Conservation (phyloP, 2,888 invertebrate species). For the Actias luna region DNA sequence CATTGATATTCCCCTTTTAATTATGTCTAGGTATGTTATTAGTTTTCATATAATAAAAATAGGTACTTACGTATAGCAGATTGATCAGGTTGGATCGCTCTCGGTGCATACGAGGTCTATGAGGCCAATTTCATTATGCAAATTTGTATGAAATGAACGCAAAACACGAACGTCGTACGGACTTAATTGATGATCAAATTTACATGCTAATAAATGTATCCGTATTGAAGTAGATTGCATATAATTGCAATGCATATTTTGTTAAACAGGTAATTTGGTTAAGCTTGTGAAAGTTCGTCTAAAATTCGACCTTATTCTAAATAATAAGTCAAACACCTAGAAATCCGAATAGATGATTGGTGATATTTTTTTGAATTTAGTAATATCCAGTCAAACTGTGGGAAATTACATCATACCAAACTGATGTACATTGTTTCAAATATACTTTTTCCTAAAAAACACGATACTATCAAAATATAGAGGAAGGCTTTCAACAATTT, state of each 20-base stretch:
- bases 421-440: neutral
- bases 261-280: constrained; percentile 8
- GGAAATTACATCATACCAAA: too few species aligned
- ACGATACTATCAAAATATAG: too few species aligned
- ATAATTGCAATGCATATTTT: constrained; percentile 47
- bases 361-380: too few species aligned
- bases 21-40: neutral
- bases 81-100: constrained; percentile 12
- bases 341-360: too few species aligned
- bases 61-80: neutral
- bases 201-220: constrained; percentile 65
- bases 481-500: too few species aligned
- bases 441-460: too few species aligned
- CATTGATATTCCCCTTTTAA: neutral
- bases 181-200: constrained; percentile 69
- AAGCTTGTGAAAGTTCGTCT: neutral
- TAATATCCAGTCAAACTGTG: too few species aligned
- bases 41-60: neutral
- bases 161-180: constrained; percentile 34
- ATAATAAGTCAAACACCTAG: neutral
- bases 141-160: constrained; percentile 51
- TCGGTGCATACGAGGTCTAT: constrained; percentile 29
- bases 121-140: constrained; percentile 59
- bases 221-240: constrained; percentile 38
- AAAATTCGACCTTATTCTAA: neutral